phyloP scores from a whole-genome alignment of 1,140 invertebrate species.

The Lucilia sericata region DNA sequence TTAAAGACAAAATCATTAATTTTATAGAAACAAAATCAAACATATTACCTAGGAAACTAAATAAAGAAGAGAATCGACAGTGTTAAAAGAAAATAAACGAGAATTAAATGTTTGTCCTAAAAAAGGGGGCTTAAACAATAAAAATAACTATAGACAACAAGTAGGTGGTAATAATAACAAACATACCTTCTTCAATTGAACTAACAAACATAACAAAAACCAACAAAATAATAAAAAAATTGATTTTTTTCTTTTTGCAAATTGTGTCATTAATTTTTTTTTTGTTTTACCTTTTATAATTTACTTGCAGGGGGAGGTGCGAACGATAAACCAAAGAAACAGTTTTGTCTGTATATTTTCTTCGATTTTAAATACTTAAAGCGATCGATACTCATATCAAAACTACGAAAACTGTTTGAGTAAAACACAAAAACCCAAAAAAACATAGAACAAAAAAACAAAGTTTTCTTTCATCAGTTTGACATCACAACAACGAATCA shows the following conservation, averaged over 20 bases:
- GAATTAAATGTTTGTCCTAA: neutral
- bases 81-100: neutral
- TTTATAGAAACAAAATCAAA: neutral
- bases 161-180: neutral
- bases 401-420: slow-evolving; percentile 18
- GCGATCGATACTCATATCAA: slow-evolving; percentile 45
- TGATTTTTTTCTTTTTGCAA: slow-evolving; percentile 31
- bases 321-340: slow-evolving; percentile 48
- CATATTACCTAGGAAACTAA: slow-evolving; percentile 19
- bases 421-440: slow-evolving; percentile 35
- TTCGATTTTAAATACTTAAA: slow-evolving; percentile 47
- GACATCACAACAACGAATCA: slow-evolving; percentile 11
- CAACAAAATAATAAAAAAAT: neutral
- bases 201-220: neutral
- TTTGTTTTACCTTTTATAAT: slow-evolving; percentile 29
- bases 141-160: neutral
- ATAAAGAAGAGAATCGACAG: neutral
- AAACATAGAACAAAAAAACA: slow-evolving; percentile 51
- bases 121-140: slow-evolving; percentile 14
- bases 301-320: slow-evolving; percentile 65
- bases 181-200: slow-evolving; percentile 2
- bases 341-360: slow-evolving; percentile 46
- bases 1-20: neutral
- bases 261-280: slow-evolving; percentile 11
- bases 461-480: slow-evolving; percentile 36